Percentiles rank a stretch among this genome's conserved stretches.
These are phyloP conservation scores for Peromyscus aztecus DNA, from an alignment of 2,797 vertebrate genomes.

Conservation along the genomic window DNA sequence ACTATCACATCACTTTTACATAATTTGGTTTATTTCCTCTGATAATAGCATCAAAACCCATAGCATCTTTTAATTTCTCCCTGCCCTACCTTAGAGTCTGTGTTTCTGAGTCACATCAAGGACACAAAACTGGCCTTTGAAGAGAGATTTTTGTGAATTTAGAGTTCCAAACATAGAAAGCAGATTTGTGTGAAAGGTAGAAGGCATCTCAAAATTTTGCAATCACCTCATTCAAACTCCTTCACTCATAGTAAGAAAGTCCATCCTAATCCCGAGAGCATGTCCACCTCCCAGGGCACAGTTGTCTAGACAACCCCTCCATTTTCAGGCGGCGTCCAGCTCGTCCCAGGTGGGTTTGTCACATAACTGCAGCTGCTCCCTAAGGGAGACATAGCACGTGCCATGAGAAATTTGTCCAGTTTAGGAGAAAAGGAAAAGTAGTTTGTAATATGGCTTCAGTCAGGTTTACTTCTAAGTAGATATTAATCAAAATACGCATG, in stretches of 20 bases:
- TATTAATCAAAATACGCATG: conserved; percentile 30
- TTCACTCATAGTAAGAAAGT: conserved; percentile 2
- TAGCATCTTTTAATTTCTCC: conserved; percentile 21
- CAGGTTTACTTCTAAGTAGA: conserved; percentile 52
- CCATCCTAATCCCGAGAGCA: background rate
- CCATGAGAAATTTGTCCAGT: conserved; percentile 12
- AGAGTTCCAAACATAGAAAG: conserved; percentile 51
- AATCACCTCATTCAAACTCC: conserved; percentile 21
- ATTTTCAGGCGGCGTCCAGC: conserved; percentile 37
- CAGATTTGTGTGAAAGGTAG: conserved; percentile 36
- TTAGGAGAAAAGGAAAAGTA: conserved; percentile 51
- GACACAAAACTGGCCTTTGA: background rate
- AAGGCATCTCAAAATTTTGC: conserved; percentile 30
- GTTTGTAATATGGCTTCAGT: conserved; percentile 28
- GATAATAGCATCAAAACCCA: conserved; percentile 9
- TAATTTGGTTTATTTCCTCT: conserved; percentile 64
- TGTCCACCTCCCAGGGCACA: background rate
- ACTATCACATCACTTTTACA: background rate
- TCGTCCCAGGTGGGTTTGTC: conserved; percentile 6
- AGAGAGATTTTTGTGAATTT: conserved; percentile 32
- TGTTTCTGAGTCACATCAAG: conserved; percentile 38
- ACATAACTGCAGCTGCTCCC: background rate
- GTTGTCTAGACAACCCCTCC: background rate
- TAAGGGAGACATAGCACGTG: background rate
- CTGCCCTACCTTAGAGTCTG: conserved; percentile 39